Evolutionary conservation across 2,888 invertebrate genomes (phyloP), one percentile per base, ranked within the genome.

Genomic region (Plutella xylostella): DNA sequence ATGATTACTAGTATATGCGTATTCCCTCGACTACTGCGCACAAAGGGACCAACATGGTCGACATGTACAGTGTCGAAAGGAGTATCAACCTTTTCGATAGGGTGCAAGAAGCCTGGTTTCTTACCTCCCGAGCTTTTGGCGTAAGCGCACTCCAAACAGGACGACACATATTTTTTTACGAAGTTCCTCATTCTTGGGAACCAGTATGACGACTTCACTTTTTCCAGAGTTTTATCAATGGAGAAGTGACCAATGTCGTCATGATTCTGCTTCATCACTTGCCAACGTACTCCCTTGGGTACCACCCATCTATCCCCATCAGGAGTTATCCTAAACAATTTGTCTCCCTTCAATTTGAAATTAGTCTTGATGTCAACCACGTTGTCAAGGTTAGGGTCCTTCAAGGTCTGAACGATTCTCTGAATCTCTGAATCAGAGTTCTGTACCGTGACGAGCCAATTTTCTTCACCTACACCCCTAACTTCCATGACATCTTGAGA

Each of bases 211-310:
- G 42, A 20, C 20, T 34, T 42, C 2, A 59, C 48, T 6, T 50
- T 48, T 18, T 52, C 38, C 9, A 58, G 20, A 35, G 56, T 54
- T 44, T 53, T 53, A 28, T 54, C 50, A 15, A 51, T 22, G n/a
- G 44, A 45, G 41, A 53, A 52, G 43, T 57, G 53, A 14, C 58
- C 54, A 12, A 41, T 19, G 33, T 49, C 18, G 41, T 54, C 55
- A 48, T 61, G 53, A 33, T 43, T 47, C 15, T 30, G 28, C 47
- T 47, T 40, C 4, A 50, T 37, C 1, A 56, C 48, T 42, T 51
- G 55, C 53, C 42, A 52, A 7, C 45, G 34, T 22, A 42, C 48
- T 12, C 22, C 45, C 47, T 55, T 54, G n/a, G 52, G 51, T 22
- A 56, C 47, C 48, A 51, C 34, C 56, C 55, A 17, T n/a, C 11